phyloP scores from a whole-genome alignment of 2,888 invertebrate species.

The Apodemia hepburni region DNA sequence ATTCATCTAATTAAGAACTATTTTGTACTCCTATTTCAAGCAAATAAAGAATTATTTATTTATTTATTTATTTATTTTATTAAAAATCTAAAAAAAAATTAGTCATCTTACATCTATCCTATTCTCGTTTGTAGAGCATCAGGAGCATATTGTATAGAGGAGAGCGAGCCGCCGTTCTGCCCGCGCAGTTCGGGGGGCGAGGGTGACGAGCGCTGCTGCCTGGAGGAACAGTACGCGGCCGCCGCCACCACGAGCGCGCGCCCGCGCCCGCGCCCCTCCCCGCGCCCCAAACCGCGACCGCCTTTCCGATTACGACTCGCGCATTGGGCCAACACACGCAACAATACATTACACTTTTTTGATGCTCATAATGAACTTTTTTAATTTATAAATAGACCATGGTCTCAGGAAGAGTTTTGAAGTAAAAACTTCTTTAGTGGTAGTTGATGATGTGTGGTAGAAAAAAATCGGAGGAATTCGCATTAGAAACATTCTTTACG shows the following conservation, averaged over 20 bases:
- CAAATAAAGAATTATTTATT: too few relatives aligned
- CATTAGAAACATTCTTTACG: too few relatives aligned
- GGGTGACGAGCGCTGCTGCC: constrained; percentile 85
- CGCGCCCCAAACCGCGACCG: too few relatives aligned
- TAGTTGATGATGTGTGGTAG: too few relatives aligned
- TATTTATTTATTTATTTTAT: too few relatives aligned
- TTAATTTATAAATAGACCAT: not conserved
- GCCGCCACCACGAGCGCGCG: constrained; percentile 46
- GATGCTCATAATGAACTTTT: constrained; percentile 11
- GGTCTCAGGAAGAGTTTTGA: too few relatives aligned
- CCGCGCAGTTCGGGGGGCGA: constrained; percentile 81
- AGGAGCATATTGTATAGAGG: constrained; percentile 85
- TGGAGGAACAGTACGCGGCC: constrained; percentile 66
- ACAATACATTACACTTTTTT: constrained; percentile 11
- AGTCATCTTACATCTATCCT: too few relatives aligned
- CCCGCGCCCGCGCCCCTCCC: constrained; percentile 38
- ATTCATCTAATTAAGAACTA: too few relatives aligned
- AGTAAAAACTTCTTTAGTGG: too few relatives aligned
- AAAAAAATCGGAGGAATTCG: too few relatives aligned
- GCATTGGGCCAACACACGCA: constrained; percentile 31
- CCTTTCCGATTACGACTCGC: constrained; percentile 47
- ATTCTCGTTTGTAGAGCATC: constrained; percentile 68
- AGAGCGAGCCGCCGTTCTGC: constrained; percentile 85
- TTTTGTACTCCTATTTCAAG: too few relatives aligned
- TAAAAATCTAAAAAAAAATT: too few relatives aligned